These are phyloP conservation scores for Archivesica marissinica DNA, from an alignment of 1,140 invertebrate genomes.

Conservation along the genomic window DNA sequence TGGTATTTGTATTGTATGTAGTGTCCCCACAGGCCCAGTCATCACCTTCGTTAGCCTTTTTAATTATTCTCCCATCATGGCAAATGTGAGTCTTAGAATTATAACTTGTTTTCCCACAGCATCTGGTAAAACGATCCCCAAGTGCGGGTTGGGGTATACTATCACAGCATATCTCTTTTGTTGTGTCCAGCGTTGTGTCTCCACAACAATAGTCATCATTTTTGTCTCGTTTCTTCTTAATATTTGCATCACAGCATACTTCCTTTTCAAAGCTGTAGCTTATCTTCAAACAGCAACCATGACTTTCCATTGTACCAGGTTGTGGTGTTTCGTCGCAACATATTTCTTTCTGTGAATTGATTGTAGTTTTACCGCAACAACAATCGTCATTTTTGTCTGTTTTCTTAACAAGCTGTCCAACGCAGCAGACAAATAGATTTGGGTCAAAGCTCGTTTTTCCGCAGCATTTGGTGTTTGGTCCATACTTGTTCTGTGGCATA, in stretches of 20 bases:
- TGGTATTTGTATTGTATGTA: conserved; percentile 49
- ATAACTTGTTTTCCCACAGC: conserved; percentile 41
- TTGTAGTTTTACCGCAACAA: conserved; percentile 58
- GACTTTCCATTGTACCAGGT: conserved; percentile 40
- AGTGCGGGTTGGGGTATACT: conserved; percentile 35
- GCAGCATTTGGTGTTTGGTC: conserved; percentile 38
- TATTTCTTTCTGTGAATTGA: conserved; percentile 51
- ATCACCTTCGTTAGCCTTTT: conserved; percentile 38
- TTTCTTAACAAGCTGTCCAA: conserved; percentile 37
- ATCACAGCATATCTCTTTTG: conserved; percentile 54
- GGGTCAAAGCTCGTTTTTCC: conserved; percentile 44
- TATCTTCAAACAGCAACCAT: conserved; percentile 44
- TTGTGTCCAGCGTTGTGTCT: conserved; percentile 30
- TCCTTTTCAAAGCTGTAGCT: conserved; percentile 41
- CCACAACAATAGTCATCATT: conserved; percentile 52
- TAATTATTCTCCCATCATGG: conserved; percentile 19
- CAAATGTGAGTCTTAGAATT: conserved; percentile 51
- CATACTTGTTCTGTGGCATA: conserved; percentile 25
- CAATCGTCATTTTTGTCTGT: conserved; percentile 43
- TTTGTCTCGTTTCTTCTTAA: neutral
- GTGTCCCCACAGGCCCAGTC: conserved; percentile 55
- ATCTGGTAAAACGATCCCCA: conserved; percentile 34
- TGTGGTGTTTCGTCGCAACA: conserved; percentile 54
- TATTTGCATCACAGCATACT: conserved; percentile 39
- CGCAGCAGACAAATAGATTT: conserved; percentile 34